A percentile compares a stretch with the other conserved stretches of the same genome.
phyloP scores from a whole-genome alignment of 1,140 invertebrate species.

The Coelopa frigida region DNA sequence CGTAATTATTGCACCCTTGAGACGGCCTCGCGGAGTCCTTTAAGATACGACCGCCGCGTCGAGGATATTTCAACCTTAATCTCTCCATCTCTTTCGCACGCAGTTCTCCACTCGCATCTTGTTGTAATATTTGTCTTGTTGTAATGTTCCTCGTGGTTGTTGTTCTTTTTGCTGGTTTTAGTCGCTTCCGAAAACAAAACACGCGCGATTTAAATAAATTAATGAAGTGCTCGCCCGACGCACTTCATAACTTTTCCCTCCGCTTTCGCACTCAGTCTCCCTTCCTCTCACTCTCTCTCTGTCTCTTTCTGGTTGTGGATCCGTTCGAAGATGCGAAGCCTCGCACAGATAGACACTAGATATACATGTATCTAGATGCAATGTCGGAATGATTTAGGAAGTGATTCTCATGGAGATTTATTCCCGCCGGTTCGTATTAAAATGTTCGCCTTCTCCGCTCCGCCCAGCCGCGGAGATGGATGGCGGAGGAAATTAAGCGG shows the following conservation, averaged over 20 bases:
- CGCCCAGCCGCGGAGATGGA: too few relatives aligned
- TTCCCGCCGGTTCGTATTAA: too few relatives aligned
- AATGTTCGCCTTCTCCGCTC: too few relatives aligned
- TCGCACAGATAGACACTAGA: too few relatives aligned
- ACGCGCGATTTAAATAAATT: constrained; percentile 11
- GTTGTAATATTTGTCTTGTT: background rate
- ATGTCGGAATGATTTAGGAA: too few relatives aligned
- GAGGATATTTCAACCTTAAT: background rate
- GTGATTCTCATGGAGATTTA: too few relatives aligned
- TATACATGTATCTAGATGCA: too few relatives aligned
- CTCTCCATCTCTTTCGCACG: constrained; percentile 3
- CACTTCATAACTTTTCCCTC: constrained; percentile 6
- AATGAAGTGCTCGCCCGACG: constrained; percentile 8
- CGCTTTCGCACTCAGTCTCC: background rate
- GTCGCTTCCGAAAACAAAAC: background rate
- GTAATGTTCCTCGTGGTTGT: background rate
- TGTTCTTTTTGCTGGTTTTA: background rate
- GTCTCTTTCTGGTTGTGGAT: too few relatives aligned
- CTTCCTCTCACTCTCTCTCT: background rate
- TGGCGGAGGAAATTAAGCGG: too few relatives aligned
- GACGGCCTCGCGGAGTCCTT: constrained; percentile 1
- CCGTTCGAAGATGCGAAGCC: too few relatives aligned
- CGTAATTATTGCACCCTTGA: constrained; percentile 2
- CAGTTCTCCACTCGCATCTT: background rate
- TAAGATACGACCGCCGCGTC: background rate